Conservation (phyloP, 2,888 invertebrate genomes). For the Noctua comes region DNA sequence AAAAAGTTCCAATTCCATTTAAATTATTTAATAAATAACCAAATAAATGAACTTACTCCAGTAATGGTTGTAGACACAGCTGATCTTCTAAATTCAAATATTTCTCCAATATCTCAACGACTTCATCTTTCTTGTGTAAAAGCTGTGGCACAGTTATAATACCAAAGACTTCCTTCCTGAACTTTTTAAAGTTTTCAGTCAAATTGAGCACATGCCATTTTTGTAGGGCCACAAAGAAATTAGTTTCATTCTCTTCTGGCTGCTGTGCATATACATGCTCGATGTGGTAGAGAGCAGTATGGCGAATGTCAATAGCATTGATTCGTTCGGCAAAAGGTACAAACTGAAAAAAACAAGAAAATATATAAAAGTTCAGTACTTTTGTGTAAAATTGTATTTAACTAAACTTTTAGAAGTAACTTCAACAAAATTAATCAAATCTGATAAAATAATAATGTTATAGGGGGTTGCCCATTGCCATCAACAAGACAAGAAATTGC, state of each 20-base stretch:
- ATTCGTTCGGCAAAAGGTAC: conserved; percentile 97
- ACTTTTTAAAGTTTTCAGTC: conserved; percentile 94
- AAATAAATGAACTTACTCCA: conserved; percentile 93
- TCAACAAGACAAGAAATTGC: neutral
- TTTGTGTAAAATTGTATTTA: neutral
- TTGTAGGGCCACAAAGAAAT: conserved; percentile 94
- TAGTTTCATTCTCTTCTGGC: conserved; percentile 93
- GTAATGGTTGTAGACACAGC: conserved; percentile 94
- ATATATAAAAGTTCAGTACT: neutral
- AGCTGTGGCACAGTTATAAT: conserved; percentile 96
- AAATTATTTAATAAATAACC: neutral
- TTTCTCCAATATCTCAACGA: conserved; percentile 93
- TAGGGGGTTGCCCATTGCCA: neutral
- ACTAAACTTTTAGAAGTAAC: neutral
- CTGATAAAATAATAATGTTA: neutral
- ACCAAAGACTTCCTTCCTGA: conserved; percentile 93
- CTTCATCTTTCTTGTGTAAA: conserved; percentile 94
- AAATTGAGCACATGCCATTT: conserved; percentile 98
- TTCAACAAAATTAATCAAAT: neutral
- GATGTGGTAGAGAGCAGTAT: conserved; percentile 96
- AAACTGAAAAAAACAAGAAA: conserved; percentile 91
- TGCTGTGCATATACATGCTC: conserved; percentile 93
- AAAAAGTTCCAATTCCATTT: neutral
- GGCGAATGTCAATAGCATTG: conserved; percentile 94
- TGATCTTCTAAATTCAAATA: conserved; percentile 93